Evolutionary conservation across 2,797 vertebrate genomes (phyloP).

Genomic region (Taenioides sp.): DNA sequence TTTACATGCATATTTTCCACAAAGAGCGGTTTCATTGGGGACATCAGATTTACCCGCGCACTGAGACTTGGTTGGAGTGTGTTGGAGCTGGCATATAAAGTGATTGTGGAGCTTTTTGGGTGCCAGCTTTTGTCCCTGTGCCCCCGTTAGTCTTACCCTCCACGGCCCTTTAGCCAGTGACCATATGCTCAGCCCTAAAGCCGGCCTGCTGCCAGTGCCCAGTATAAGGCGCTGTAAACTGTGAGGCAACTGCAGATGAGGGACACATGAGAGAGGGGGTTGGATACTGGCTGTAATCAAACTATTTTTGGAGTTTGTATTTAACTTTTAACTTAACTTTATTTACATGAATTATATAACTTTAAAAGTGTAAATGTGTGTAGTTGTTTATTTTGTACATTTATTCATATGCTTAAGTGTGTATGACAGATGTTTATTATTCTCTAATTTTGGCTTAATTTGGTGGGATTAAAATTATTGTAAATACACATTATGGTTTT

Average conservation of each 20-base stretch:
- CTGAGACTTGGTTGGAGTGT: slow-evolving; percentile 3
- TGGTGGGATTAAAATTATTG: too few species aligned
- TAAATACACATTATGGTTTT: too few species aligned
- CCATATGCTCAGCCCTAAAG: slow-evolving; percentile 65
- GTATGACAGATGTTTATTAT: too few species aligned
- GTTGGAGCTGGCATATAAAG: slow-evolving; percentile 8
- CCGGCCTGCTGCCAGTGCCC: slow-evolving; percentile 47
- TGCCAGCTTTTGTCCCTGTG: slow-evolving; percentile 57
- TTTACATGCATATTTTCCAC: background rate
- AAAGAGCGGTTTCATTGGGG: background rate
- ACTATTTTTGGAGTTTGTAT: background rate
- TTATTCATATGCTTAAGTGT: background rate
- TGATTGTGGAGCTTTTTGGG: slow-evolving; percentile 11
- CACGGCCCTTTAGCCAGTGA: slow-evolving; percentile 42
- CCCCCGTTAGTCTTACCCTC: slow-evolving; percentile 35
- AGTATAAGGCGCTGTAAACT: slow-evolving; percentile 14
- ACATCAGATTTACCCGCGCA: slow-evolving; percentile 2
- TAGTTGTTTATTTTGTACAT: background rate
- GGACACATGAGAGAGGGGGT: background rate
- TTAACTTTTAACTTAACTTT: background rate
- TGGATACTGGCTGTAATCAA: background rate
- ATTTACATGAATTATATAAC: background rate
- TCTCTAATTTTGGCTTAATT: too few species aligned
- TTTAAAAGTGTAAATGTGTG: background rate
- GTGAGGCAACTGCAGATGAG: slow-evolving; percentile 21